Base-by-base conservation (phyloP, 2,888 invertebrate genomes). In the Hydraecia micacea region DNA sequence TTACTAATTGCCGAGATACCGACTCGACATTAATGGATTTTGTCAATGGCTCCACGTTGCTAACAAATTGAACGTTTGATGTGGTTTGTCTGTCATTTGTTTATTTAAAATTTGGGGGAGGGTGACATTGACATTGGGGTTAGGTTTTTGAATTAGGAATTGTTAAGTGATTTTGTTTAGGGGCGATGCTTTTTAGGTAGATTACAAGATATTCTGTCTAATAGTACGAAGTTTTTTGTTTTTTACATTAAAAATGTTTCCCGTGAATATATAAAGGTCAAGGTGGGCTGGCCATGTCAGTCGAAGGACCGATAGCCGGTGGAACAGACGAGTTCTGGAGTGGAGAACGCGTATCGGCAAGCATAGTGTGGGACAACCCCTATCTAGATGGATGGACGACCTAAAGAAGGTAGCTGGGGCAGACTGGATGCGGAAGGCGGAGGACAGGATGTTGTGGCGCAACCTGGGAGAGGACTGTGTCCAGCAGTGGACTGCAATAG, bases 11-110 rank as follows among this genome's bases (percentile, higher is more conserved):
- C 91, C 91, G 90, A 89, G 93, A 93, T 93, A 91, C 93, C 91
- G 88, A 89, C 91, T 91, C 91, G 90, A 94, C 93, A 93, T 96
- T 96, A 96, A 97, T 96, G 96, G 96, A 96, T 94, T 95, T 95
- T 95, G 96, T 96, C 96, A 96, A 95, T 96, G 95, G 91, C 90
- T 92, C 92, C 91, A 88, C 78, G 86, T 82, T 84, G 71, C 77
- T 82, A 82, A 79, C 82, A 87, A 89, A 90, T 92, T 92, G 89
- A 88, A 83, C 93, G 93, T 96, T 95, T 96, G 96, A 96, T 95
- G 94, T 95, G 93, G 92, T 91, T 89, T 85, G 86, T 79, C 72
- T 74, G 66, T 77, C 75, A 66, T 80, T 72, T 79, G 81, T 80
- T 81, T 76, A 65, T 83, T 83, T 74, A 73, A 78, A 80, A 66